Conservation (phyloP, 2,797 vertebrate genomes). For the Liparis tanakae region DNA sequence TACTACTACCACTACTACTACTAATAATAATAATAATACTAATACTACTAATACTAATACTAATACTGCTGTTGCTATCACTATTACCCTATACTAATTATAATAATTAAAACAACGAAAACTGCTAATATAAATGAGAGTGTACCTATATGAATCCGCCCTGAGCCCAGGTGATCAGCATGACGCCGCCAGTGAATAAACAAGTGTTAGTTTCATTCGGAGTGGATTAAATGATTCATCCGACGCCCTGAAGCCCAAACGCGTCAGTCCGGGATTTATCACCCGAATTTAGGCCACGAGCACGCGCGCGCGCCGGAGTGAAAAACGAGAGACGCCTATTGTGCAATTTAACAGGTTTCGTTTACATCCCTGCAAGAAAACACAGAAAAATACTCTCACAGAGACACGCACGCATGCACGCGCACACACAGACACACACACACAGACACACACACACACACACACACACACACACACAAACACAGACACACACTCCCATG, state of each 20-base stretch:
- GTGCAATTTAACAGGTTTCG: constrained; percentile 40
- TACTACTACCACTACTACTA: no score
- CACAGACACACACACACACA: no score
- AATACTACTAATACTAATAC: no score
- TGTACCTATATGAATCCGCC: not conserved
- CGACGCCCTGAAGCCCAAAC: not conserved
- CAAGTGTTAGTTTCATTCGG: constrained; percentile 7
- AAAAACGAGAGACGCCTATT: constrained; percentile 23
- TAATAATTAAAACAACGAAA: not conserved
- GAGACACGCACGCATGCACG: no score
- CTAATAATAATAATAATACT: not conserved
- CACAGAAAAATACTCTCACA: not conserved
- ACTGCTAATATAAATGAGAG: not conserved
- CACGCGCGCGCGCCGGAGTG: not conserved
- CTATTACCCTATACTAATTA: not conserved
- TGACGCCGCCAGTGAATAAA: not conserved
- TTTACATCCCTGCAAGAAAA: constrained; percentile 31
- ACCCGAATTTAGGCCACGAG: not conserved
- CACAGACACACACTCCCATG: not conserved
- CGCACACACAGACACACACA: not conserved
- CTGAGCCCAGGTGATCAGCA: not conserved
- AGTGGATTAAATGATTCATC: constrained; percentile 13
- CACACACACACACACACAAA: not conserved
- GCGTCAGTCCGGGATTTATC: constrained; percentile 27
- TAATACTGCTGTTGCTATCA: not conserved